Evolutionary conservation across 53 echinoderm and acorn worm species (phyloP).

Genomic region (Luidia sarsii): DNA sequence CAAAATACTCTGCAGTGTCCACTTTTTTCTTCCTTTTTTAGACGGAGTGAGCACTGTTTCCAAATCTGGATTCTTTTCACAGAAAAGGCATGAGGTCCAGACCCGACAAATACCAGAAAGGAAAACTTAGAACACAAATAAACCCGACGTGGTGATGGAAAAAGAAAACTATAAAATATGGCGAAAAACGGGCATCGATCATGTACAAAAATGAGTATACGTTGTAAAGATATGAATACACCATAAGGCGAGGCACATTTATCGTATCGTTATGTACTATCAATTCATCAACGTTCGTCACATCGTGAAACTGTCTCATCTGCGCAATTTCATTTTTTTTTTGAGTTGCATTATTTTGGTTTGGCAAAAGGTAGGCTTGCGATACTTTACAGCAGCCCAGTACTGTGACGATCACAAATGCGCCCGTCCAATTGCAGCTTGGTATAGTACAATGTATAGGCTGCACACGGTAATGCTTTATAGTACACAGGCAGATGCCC

Average conservation of each 20-base stretch:
- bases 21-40: conserved; percentile 2
- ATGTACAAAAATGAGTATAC: conserved; percentile 52
- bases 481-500: no score
- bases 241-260: conserved; percentile 48
- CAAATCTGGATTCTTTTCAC: no score
- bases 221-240: conserved; percentile 42
- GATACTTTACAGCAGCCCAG: no score
- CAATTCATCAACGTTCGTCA: conserved; percentile 8
- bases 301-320: conserved; percentile 21
- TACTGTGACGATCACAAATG: no score
- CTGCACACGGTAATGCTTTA: no score
- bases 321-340: no score
- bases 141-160: conserved; percentile 40
- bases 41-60: no score
- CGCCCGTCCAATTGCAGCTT: no score
- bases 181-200: conserved; percentile 50
- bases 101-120: not conserved
- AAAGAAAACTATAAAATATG: conserved; percentile 46
- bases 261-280: not conserved
- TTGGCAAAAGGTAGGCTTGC: no score
- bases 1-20: not conserved
- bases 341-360: no score
- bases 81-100: conserved; percentile 38
- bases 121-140: conserved; percentile 27
- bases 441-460: no score